phyloP scores from a whole-genome alignment of 2,113 vertebrate species.

The Gnathonemus longibarbis region DNA sequence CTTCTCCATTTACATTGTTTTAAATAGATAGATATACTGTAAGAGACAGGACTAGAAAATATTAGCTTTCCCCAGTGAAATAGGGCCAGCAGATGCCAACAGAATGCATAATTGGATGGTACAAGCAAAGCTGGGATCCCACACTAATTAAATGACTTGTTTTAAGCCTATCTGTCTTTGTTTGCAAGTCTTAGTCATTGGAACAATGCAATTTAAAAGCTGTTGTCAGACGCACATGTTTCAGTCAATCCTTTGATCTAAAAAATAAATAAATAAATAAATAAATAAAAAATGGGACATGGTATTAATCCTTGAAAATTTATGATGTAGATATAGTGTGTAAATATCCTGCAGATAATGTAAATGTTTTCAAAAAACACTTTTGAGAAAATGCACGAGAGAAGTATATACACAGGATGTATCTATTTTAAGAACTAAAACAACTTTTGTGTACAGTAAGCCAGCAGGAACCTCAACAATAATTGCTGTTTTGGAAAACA shows the following conservation, averaged over 20 bases:
- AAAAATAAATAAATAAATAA: constrained; percentile 38
- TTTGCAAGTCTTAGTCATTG: constrained; percentile 58
- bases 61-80: constrained; percentile 63
- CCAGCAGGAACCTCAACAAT: constrained; percentile 32
- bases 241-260: constrained; percentile 59
- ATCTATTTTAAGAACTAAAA: neutral
- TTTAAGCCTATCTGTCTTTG: constrained; percentile 73
- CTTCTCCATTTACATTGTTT: constrained; percentile 71
- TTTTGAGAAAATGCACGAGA: neutral
- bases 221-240: constrained; percentile 63
- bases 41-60: constrained; percentile 63
- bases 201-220: constrained; percentile 61
- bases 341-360: constrained; percentile 9
- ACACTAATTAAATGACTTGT: constrained; percentile 72
- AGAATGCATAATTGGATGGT: constrained; percentile 71
- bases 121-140: constrained; percentile 60
- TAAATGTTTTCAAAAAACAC: neutral
- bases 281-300: constrained; percentile 39
- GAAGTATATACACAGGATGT: neutral
- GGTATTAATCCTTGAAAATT: neutral
- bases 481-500: constrained; percentile 29
- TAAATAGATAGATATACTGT: constrained; percentile 73
- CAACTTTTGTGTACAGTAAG: constrained; percentile 24
- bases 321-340: neutral
- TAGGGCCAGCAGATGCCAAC: constrained; percentile 63